Conservation (phyloP, 2,888 invertebrate genomes). For the Ophioninae sp. region DNA sequence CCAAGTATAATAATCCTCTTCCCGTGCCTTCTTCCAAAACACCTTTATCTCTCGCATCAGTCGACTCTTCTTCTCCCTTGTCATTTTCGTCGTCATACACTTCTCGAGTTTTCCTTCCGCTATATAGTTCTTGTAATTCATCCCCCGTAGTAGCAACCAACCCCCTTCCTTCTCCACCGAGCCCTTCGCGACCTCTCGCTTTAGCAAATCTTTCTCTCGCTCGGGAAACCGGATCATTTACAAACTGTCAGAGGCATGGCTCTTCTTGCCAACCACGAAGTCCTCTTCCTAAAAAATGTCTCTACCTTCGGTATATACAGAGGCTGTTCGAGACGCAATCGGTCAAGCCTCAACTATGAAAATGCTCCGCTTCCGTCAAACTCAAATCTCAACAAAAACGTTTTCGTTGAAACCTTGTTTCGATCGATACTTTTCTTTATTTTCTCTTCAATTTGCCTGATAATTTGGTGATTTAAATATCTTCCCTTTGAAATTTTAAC, state of each 20-base stretch:
- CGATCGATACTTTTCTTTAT: not conserved
- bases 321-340: not conserved
- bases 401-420: not conserved
- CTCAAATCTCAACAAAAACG: not conserved
- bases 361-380: not conserved
- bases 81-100: slow-evolving; percentile 38
- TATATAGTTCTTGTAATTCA: slow-evolving; percentile 54
- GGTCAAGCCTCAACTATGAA: not conserved
- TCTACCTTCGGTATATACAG: not conserved
- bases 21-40: slow-evolving; percentile 47
- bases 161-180: slow-evolving; percentile 9
- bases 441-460: not conserved
- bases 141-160: slow-evolving; percentile 37
- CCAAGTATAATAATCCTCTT: slow-evolving; percentile 46
- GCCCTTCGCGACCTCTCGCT: slow-evolving; percentile 52
- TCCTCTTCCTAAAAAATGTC: slow-evolving; percentile 47
- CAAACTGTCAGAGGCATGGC: slow-evolving; percentile 75
- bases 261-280: slow-evolving; percentile 36
- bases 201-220: slow-evolving; percentile 63
- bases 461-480: not conserved
- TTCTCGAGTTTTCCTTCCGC: slow-evolving; percentile 66
- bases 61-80: slow-evolving; percentile 54
- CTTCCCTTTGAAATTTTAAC: not conserved
- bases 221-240: slow-evolving; percentile 75
- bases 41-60: slow-evolving; percentile 61